phyloP scores from a whole-genome alignment of 1,140 invertebrate species.

The Atta texana region DNA sequence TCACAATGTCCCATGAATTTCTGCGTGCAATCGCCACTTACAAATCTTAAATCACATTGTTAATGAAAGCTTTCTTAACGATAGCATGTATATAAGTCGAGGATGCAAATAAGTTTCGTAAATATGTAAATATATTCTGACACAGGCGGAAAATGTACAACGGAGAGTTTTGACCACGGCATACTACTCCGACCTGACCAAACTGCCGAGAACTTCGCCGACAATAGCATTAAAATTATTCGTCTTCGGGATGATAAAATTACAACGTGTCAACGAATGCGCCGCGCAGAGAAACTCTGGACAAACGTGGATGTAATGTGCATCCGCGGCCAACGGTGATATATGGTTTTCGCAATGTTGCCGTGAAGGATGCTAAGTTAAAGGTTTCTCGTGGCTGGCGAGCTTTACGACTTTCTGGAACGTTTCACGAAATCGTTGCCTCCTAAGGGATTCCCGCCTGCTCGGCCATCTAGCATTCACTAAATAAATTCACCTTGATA shows the following conservation, averaged over 20 bases:
- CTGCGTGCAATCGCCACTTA: background rate
- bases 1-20: background rate
- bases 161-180: conserved; percentile 43
- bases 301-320: conserved; percentile 38
- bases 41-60: background rate
- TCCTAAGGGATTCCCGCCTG: conserved; percentile 33
- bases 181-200: background rate
- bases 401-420: conserved; percentile 56
- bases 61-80: conserved; percentile 49
- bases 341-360: conserved; percentile 50
- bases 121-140: conserved; percentile 61
- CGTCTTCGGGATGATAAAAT: conserved; percentile 54
- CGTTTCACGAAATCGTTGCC: conserved; percentile 47
- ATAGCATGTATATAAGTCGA: conserved; percentile 3
- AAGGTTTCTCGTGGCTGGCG: conserved; percentile 31
- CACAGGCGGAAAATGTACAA: background rate
- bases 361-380: conserved; percentile 36
- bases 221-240: conserved; percentile 57
- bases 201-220: conserved; percentile 18
- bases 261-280: conserved; percentile 35
- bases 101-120: conserved; percentile 50
- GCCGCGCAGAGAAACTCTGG: conserved; percentile 23
- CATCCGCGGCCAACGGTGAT: conserved; percentile 39
- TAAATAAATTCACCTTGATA: conserved; percentile 43
- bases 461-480: conserved; percentile 14